Conservation (phyloP, 2,888 invertebrate species). For the Gari tellinella region DNA sequence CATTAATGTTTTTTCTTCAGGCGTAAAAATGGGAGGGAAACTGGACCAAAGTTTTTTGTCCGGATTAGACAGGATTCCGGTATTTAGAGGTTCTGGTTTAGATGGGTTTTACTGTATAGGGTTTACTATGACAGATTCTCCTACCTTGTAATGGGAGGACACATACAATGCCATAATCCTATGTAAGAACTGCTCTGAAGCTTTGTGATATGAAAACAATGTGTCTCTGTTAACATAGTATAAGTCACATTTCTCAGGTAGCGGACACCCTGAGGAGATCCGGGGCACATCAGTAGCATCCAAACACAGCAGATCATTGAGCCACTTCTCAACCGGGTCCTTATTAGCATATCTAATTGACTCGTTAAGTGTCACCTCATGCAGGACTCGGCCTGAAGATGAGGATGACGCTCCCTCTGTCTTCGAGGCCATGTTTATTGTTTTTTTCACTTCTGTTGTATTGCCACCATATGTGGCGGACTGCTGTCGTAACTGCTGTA, state of each 20-base stretch:
- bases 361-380: slow-evolving; percentile 91
- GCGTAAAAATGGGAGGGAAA: too few relatives aligned
- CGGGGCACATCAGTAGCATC: slow-evolving; percentile 90
- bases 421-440: slow-evolving; percentile 66
- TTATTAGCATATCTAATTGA: slow-evolving; percentile 95
- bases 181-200: slow-evolving; percentile 93
- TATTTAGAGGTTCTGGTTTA: too few relatives aligned
- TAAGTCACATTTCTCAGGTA: slow-evolving; percentile 94
- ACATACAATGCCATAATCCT: slow-evolving; percentile 96
- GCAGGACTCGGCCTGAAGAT: slow-evolving; percentile 82
- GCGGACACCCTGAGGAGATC: slow-evolving; percentile 92
- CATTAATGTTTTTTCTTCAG: too few relatives aligned
- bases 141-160: slow-evolving; percentile 97
- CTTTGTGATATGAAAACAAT: slow-evolving; percentile 97
- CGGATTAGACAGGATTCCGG: too few relatives aligned
- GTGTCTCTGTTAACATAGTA: slow-evolving; percentile 91
- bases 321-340: slow-evolving; percentile 96
- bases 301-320: slow-evolving; percentile 95
- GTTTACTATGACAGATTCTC: too few relatives aligned
- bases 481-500: slow-evolving; percentile 92
- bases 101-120: too few relatives aligned
- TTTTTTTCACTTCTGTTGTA: slow-evolving; percentile 83
- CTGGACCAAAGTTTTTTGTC: too few relatives aligned
- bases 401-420: slow-evolving; percentile 54
- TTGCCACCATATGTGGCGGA: slow-evolving; percentile 86